Evolutionary conservation across 2,113 vertebrate species (phyloP), one percentile per base, ranked within the genome.

Genomic region (Neopipo cinnamomea): DNA sequence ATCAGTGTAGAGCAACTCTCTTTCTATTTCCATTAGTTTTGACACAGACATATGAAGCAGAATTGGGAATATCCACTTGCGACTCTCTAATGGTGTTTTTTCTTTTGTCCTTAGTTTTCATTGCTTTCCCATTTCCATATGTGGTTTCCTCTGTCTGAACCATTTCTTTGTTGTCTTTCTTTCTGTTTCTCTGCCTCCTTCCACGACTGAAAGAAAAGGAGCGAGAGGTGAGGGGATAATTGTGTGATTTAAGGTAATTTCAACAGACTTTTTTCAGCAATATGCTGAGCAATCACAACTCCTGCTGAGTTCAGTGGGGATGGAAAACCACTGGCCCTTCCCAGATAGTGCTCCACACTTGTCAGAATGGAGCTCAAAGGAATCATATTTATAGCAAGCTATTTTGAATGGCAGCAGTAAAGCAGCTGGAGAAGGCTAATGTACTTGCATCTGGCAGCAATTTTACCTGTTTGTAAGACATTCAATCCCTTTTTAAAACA

Each of bases 11-110:
- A 98, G 97, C 89, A 98, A 62, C 90, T 97, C 96, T 28, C 14
- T 90, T 96, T 98, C 98, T 67, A 97, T 92, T 55, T 98, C 97
- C 86, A 62, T 79, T 55, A 98, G 72, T 42, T 21, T 97, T 95
- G 97, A 94, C 79, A 96, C 82, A 93, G 97, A 93, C 74, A 97
- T 95, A 28, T 65, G 96, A 44, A 95, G 49, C 41, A 89, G 67
- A 58, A 82, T 31, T 3, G 33, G 55, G 61, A 44, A 39, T 52
- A 76, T 27, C 12, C 19, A 86, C 49, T 35, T 88, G 42, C 83
- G 85, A n/a, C 21, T 37, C 56, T 96, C 93, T 11, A 14, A 41
- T 8, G 24, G 41, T 59, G 94, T 91, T 25, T 85, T 39, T 79
- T 85, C 82, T 82, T 96, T 97, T 83, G 87, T 94, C 12, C n/a